A percentile compares a stretch with the other conserved stretches of the same genome.
Conservation (phyloP, 2,113 vertebrate genomes). For the Anolis sagrei region DNA sequence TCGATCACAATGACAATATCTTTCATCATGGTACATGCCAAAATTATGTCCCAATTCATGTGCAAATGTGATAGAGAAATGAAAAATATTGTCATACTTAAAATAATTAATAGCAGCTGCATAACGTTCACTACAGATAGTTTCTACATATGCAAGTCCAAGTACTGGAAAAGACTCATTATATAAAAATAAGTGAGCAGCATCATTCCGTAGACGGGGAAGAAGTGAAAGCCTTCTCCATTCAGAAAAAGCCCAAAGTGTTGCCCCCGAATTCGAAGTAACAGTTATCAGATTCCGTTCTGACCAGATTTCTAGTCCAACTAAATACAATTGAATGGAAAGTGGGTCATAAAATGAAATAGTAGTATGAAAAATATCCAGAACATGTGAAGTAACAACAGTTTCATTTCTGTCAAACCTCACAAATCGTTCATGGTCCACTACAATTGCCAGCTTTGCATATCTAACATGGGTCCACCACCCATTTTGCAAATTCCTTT, state of each 20-base stretch:
- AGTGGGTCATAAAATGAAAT: conserved; percentile 47
- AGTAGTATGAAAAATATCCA: conserved; percentile 43
- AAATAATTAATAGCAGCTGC: conserved; percentile 35
- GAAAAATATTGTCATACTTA: background rate
- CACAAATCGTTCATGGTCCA: conserved; percentile 53
- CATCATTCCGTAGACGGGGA: conserved; percentile 47
- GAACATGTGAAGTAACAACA: conserved; percentile 13
- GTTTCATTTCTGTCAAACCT: background rate
- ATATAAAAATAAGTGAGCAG: conserved; percentile 34
- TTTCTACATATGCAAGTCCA: conserved; percentile 26
- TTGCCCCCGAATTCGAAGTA: fast-evolving
- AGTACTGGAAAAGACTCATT: fast-evolving
- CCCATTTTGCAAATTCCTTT: background rate
- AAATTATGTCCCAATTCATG: conserved; percentile 41
- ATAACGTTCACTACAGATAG: conserved; percentile 30
- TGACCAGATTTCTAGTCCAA: conserved; percentile 72
- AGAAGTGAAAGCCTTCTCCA: conserved; percentile 50
- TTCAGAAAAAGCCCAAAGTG: background rate
- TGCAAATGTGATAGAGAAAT: conserved; percentile 38
- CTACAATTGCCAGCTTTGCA: conserved; percentile 27
- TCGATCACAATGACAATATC: background rate
- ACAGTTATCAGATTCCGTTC: conserved; percentile 39
- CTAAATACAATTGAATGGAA: conserved; percentile 44
- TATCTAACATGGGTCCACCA: background rate
- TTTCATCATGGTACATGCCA: background rate